phyloP scores from a whole-genome alignment of 2,113 vertebrate genomes.

The Rutilus rutilus region DNA sequence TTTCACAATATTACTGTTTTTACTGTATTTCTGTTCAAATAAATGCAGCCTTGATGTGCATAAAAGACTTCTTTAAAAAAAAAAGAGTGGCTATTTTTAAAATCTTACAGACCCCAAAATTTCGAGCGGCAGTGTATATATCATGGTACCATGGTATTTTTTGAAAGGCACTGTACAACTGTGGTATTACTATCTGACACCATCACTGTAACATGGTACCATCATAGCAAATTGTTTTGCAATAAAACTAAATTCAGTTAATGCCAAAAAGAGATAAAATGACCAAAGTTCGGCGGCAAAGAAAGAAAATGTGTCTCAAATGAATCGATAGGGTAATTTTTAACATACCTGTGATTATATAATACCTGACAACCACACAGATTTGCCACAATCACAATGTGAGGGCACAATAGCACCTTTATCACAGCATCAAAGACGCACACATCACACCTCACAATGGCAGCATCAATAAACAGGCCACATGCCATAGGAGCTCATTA shows the following conservation, averaged over 20 bases:
- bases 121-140: neutral
- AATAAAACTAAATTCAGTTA: neutral
- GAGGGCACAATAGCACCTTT: neutral
- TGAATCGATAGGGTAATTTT: neutral
- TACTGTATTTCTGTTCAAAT: neutral
- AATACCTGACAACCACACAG: neutral
- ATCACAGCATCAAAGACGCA: constrained; percentile 34
- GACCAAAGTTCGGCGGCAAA: neutral
- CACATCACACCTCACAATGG: constrained; percentile 17
- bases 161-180: neutral
- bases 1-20: neutral
- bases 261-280: neutral
- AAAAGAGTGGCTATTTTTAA: neutral
- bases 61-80: neutral
- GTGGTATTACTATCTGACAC: neutral
- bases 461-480: constrained; percentile 27
- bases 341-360: constrained; percentile 2
- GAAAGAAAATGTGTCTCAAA: neutral
- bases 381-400: neutral
- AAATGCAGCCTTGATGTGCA: neutral
- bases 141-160: neutral
- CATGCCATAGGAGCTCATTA: constrained; percentile 20
- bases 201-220: neutral
- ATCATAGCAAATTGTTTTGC: neutral
- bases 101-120: neutral